Conservation (phyloP, 2,797 vertebrate species). For the Lutjanus argentimaculatus region DNA sequence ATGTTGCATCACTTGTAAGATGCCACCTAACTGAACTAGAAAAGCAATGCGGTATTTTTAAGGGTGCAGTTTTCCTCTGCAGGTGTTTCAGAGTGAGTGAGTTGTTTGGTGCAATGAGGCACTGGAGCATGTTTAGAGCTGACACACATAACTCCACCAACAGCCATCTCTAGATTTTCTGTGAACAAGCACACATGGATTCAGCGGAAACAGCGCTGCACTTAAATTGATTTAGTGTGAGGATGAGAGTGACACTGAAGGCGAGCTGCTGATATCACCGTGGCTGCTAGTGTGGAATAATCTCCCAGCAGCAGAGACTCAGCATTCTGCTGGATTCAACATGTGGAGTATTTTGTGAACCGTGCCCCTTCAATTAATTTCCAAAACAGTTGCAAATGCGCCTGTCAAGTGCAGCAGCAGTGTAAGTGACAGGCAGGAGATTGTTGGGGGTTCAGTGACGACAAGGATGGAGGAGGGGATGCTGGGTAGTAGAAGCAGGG, state of each 20-base stretch:
- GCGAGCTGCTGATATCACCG: constrained; percentile 35
- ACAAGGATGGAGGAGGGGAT: constrained; percentile 31
- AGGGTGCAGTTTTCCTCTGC: not conserved
- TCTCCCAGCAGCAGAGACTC: constrained; percentile 56
- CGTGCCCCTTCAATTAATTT: constrained; percentile 51
- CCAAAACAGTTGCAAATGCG: constrained; percentile 56
- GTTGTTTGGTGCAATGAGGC: not conserved
- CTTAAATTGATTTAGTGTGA: constrained; percentile 44
- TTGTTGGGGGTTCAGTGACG: constrained; percentile 33
- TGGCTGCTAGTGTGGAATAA: constrained; percentile 56
- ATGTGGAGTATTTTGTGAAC: constrained; percentile 51
- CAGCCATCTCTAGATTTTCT: constrained; percentile 13
- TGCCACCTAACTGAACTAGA: not conserved
- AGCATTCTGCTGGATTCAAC: constrained; percentile 57
- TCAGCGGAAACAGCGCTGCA: constrained; percentile 37
- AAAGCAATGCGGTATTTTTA: not conserved
- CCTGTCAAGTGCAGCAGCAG: constrained; percentile 47
- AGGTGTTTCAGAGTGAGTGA: not conserved
- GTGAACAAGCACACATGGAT: constrained; percentile 22
- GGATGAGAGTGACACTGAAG: constrained; percentile 36
- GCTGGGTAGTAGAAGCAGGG: constrained; percentile 14
- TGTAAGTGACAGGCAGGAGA: constrained; percentile 50
- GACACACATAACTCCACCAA: constrained; percentile 5
- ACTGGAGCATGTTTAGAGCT: not conserved
- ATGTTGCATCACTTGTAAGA: not conserved